phyloP scores from a whole-genome alignment of 64 coral and sea anemone species.

The Platygyra sinensis region DNA sequence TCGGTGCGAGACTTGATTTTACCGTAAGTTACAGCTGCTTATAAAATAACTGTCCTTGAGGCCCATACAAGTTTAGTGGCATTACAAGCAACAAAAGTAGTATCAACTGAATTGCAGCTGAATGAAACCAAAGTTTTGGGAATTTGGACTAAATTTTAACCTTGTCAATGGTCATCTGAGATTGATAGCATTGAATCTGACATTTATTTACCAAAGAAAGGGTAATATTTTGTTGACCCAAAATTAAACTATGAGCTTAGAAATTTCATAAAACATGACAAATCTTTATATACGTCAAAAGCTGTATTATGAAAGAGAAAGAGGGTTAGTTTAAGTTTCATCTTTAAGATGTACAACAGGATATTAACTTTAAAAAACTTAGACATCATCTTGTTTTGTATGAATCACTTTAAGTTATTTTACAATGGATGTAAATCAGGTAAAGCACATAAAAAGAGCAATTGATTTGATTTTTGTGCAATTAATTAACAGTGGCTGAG shows the following conservation, averaged over 20 bases:
- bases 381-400: background rate
- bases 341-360: background rate
- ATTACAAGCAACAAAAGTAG: too few species aligned
- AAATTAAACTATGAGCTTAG: background rate
- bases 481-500: conserved; percentile 10
- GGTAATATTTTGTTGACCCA: conserved; percentile 19
- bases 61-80: too few species aligned
- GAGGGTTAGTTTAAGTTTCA: background rate
- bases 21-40: too few species aligned
- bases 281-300: background rate
- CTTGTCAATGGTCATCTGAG: too few species aligned
- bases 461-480: conserved; percentile 7
- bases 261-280: conserved; percentile 9
- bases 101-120: too few species aligned
- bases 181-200: background rate
- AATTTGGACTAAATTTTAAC: too few species aligned
- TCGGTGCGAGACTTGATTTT: too few species aligned
- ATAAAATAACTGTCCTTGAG: too few species aligned
- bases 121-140: too few species aligned
- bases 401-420: conserved; percentile 30
- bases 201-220: conserved; percentile 9
- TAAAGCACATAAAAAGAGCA: background rate
- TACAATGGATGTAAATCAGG: background rate
- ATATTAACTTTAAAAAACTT: background rate
- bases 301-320: background rate